Evolutionary conservation across 1,140 invertebrate species (phyloP), one percentile per base, ranked within the genome.

Genomic region (Monochamus saltuarius): DNA sequence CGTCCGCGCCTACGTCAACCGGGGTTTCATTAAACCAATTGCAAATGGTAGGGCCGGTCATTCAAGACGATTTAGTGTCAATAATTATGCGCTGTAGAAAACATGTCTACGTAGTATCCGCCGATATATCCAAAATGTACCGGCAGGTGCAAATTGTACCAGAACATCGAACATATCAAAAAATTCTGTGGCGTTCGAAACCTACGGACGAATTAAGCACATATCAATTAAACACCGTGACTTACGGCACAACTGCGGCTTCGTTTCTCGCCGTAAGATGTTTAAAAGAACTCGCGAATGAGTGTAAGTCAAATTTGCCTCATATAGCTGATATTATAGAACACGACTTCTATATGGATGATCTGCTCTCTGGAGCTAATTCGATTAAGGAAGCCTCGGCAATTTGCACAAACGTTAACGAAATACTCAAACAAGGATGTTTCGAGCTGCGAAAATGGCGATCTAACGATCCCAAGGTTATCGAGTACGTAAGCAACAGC

Each of bases 291-390:
- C 53, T 75, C 38, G 68, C 72, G 0, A 38, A 45, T 7, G 67
- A 76, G 43, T 61, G 67, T 47, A 29, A 16, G 38, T 7, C 45
- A 0, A 42, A 46, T 10, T 73, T 56, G 65, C 64, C 74, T 17
- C 36, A 46, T 6, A 68, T 62, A 29, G 39, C 65, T 37, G 42
- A 67, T 29, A 64, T 70, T 9, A 71, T 78, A 11, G 35, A 42
- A 37, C 64, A 56, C 13, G 73, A 79, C 57, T 77, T 78, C 53
- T 82, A 80, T 56, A 73, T 81, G 1, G 80, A 82, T 54, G 78
- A 83, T 65, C 54, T 77, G 13, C 51, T 80, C 1, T 68, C 72
- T 19, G 76, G 79, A 17, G 65, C 67, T 4, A 53, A 74, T 52
- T 64, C 43, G 2, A 14, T 67, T 13, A 55, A 67, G 13, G 45